Conservation (phyloP, 2,888 invertebrate species). For the Eugnorisma glareosa region DNA sequence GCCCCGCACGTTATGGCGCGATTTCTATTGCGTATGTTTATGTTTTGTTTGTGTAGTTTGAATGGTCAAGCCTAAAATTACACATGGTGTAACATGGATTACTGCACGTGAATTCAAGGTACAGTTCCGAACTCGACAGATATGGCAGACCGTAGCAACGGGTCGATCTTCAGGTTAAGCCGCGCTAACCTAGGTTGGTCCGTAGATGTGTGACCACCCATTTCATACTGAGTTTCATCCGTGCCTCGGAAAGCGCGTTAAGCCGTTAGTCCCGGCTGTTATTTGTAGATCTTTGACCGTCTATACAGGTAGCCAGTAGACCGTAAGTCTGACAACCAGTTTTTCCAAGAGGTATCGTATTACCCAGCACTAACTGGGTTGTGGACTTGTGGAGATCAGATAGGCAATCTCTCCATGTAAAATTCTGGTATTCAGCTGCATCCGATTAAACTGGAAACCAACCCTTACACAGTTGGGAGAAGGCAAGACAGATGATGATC, state of each 20-base stretch:
- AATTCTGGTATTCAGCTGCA: neutral
- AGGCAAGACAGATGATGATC: neutral
- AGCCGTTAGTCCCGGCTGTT: neutral
- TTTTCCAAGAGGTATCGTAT: neutral
- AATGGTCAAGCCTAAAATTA: neutral
- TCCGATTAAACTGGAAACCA: neutral
- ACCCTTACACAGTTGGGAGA: neutral
- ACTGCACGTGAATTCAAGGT: neutral
- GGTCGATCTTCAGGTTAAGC: neutral
- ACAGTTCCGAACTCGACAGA: neutral
- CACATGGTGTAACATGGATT: neutral
- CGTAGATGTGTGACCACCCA: neutral
- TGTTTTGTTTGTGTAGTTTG: slow-evolving; percentile 52
- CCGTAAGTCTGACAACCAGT: neutral
- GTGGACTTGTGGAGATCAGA: neutral
- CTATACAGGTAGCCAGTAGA: neutral
- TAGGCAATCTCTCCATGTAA: neutral
- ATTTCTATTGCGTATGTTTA: slow-evolving; percentile 50
- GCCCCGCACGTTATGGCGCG: slow-evolving; percentile 44
- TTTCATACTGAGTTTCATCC: neutral
- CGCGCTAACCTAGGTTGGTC: neutral
- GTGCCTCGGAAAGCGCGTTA: neutral
- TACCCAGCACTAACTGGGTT: neutral
- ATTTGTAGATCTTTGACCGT: neutral
- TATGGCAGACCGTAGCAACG: neutral